Evolutionary conservation across 2,797 vertebrate species (phyloP).

Genomic region (Mus caroli): DNA sequence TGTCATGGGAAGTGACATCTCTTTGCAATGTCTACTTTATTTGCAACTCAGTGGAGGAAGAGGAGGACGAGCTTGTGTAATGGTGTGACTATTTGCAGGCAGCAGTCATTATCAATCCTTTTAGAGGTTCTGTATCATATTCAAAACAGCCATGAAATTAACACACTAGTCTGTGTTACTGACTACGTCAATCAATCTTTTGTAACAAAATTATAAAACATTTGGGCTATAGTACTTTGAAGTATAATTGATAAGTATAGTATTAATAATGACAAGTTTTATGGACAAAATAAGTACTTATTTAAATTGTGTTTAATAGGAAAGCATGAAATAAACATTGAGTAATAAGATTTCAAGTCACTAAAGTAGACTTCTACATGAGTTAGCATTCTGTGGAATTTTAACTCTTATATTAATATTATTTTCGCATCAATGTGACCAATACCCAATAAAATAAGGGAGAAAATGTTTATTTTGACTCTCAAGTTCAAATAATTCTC

Average conservation of each 20-base stretch:
- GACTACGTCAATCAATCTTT: neutral
- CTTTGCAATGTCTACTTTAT: neutral
- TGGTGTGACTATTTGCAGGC: neutral
- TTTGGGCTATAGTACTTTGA: neutral
- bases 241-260: constrained; percentile 1
- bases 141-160: neutral
- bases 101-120: neutral
- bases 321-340: neutral
- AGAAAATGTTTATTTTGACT: neutral
- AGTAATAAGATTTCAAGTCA: neutral
- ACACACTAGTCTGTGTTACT: neutral
- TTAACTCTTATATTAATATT: neutral
- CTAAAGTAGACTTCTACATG: neutral
- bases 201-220: constrained; percentile 15
- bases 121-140: neutral
- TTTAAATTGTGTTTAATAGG: neutral
- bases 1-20: neutral
- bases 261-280: constrained; percentile 9
- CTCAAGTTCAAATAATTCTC: neutral
- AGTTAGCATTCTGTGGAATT: neutral
- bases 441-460: neutral
- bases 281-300: neutral
- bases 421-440: neutral
- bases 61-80: neutral
- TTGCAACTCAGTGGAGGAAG: neutral